Conservation (phyloP, 2,113 vertebrate species). For the Motacilla tschutschensis region DNA sequence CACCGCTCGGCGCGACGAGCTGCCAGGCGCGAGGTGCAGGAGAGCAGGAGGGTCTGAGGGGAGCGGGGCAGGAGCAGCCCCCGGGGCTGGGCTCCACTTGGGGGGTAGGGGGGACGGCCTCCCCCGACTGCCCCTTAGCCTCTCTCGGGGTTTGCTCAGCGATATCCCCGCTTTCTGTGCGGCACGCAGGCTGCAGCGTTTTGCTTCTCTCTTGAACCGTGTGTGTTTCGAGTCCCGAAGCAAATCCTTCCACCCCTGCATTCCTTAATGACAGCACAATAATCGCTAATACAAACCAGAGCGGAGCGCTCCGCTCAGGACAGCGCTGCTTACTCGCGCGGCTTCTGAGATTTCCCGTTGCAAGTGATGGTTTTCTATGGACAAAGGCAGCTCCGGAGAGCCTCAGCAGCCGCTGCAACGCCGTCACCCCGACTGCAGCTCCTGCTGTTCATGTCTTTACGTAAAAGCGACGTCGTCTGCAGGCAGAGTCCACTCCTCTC, state of each 20-base stretch:
- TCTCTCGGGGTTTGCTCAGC: neutral
- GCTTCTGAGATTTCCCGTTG: neutral
- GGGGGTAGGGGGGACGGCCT: neutral
- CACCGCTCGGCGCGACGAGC: neutral
- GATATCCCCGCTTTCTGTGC: neutral
- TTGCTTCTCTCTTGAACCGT: neutral
- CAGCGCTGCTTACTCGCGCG: neutral
- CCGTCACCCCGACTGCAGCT: neutral
- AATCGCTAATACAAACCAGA: conserved; percentile 27
- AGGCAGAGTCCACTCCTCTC: neutral
- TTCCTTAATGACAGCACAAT: conserved; percentile 12
- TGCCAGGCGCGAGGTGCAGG: neutral
- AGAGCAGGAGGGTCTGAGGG: neutral
- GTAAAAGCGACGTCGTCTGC: neutral
- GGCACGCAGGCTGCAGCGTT: neutral
- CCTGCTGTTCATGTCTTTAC: neutral
- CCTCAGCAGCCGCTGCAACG: neutral
- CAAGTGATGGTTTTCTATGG: neutral
- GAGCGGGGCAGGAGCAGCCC: neutral
- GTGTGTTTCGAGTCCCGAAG: neutral
- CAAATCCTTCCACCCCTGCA: neutral
- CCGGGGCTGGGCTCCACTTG: neutral
- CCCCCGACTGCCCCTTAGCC: neutral
- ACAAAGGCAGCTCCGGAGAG: neutral
- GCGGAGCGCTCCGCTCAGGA: neutral